A percentile compares a stretch with the other conserved stretches of the same genome.
Conservation (phyloP, 2,888 invertebrate species). For the Chromoteleia sp. region DNA sequence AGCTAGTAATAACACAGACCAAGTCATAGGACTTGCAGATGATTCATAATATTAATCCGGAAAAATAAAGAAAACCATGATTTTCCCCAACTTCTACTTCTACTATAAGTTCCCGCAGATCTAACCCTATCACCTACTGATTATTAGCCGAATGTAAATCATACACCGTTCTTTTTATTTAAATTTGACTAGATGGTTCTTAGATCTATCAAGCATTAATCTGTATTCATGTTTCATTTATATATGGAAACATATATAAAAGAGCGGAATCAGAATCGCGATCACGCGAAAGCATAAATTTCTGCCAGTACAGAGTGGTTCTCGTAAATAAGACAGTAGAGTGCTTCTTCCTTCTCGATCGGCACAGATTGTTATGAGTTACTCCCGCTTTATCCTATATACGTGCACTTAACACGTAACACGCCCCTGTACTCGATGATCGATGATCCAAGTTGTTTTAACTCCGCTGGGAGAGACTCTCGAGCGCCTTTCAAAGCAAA, state of each 20-base stretch:
- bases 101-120: too few relatives aligned
- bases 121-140: too few relatives aligned
- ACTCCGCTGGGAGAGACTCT: conserved; percentile 32
- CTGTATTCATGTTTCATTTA: not conserved
- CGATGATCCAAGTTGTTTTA: conserved; percentile 56
- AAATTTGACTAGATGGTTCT: too few relatives aligned
- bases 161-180: too few relatives aligned
- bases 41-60: too few relatives aligned
- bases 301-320: conserved; percentile 30
- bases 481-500: conserved; percentile 23
- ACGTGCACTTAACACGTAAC: conserved; percentile 60
- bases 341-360: conserved; percentile 51
- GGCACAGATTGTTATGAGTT: conserved; percentile 50
- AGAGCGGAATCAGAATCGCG: not conserved
- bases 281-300: conserved; percentile 42
- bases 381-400: conserved; percentile 51
- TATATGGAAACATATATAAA: conserved; percentile 3
- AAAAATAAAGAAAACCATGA: too few relatives aligned
- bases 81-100: too few relatives aligned
- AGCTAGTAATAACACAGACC: too few relatives aligned
- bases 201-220: not conserved
- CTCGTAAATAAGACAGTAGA: conserved; percentile 48
- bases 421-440: conserved; percentile 53
- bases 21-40: too few relatives aligned
- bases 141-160: too few relatives aligned